A percentile compares a stretch with the other conserved stretches of the same genome.
Evolutionary conservation across 2,113 vertebrate genomes (phyloP).

Genomic region (Otolemur garnettii): DNA sequence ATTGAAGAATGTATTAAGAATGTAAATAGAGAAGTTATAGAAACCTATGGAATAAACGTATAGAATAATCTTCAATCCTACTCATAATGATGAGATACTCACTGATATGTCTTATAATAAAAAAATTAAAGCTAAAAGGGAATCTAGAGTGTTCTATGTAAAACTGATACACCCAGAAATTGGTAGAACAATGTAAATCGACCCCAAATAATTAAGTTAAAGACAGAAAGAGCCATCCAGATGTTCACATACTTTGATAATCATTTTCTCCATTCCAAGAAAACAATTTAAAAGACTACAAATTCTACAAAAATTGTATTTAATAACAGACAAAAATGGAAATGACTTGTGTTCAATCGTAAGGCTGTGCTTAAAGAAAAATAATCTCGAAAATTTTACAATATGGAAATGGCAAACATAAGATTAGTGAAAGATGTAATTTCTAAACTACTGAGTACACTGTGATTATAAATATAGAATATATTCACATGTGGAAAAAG

Average conservation of each 20-base stretch:
- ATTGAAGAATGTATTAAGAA: neutral
- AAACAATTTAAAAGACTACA: neutral
- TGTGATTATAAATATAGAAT: neutral
- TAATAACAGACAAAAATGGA: constrained; percentile 14
- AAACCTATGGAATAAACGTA: neutral
- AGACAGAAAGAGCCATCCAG: neutral
- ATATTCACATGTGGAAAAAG: neutral
- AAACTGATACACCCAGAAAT: neutral
- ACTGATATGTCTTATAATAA: neutral
- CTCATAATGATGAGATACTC: neutral
- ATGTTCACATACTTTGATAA: neutral
- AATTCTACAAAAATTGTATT: neutral
- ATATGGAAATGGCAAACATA: neutral
- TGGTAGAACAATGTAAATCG: neutral
- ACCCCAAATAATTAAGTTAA: neutral
- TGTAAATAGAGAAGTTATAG: neutral
- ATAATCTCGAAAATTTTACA: neutral
- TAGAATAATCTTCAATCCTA: neutral
- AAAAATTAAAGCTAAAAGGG: neutral
- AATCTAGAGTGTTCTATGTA: neutral
- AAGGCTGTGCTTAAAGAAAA: neutral
- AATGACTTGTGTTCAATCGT: neutral
- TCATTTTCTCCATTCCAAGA: constrained; percentile 10
- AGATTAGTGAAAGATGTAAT: neutral
- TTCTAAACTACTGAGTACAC: neutral